Base-by-base conservation (phyloP, 2,797 vertebrate genomes). In the Acanthopagrus latus region DNA sequence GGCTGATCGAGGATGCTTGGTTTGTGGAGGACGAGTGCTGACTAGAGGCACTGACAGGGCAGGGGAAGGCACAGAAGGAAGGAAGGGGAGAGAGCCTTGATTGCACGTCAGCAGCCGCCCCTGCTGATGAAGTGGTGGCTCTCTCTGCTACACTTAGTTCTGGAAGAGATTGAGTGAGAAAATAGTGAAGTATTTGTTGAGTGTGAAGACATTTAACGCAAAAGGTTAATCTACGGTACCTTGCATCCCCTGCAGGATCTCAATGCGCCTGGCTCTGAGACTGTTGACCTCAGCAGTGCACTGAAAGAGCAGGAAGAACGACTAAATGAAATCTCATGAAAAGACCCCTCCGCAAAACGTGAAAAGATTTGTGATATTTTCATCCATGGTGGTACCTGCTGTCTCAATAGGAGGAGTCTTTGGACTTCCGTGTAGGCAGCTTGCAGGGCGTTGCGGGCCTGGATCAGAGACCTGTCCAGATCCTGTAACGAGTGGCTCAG, bases 191-290 rank as follows among this genome's bases (percentile, higher is more conserved):
- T 10, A 13, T 12, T 41, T 54, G 10, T 55, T 46, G 20, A 18
- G 0, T 43, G 1, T 11, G 4, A 67, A 67, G n/a, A 0, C 18
- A 27, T 54, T 23, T 17, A 16, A 44, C 46, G 43, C 11, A 11
- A 21, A 18, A 13, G 5, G 17, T 10, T 2, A 48, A 21, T 16
- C 10, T 33, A 11, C 44, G 20, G 16, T 77, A 98, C 98, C 97
- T 97, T 97, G 96, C 78, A 99, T 92, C 54, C 94, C 96, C 86
- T 97, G 97, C 50, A 99, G 95, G 92, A 99, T 95, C 83, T 96
- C 95, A 75, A 99, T 98, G 79, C 97, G 96, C 55, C 96, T 94
- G 60, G 94, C 92, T 91, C 98, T 96, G 89, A 99, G 91, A 3
- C 93, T 86, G 84, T 96, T 95, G 95, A 99, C 96, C 90, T 99